phyloP scores from a whole-genome alignment of 2,888 invertebrate genomes.

The Drosophila acutilabella region DNA sequence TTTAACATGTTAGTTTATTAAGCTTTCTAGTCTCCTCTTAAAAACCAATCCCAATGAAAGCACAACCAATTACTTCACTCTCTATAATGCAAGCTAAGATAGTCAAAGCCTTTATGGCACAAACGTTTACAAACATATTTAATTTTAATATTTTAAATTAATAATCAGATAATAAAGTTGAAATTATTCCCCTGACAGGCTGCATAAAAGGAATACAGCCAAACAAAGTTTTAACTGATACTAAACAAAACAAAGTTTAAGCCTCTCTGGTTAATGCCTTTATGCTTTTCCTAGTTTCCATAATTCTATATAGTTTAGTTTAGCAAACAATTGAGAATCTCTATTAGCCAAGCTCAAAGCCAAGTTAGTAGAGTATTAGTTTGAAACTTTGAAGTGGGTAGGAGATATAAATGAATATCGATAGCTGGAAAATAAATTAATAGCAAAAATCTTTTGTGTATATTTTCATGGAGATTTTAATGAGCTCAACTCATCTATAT shows the following conservation, averaged over 20 bases:
- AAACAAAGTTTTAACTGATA: background rate
- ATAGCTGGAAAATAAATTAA: background rate
- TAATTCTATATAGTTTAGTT: background rate
- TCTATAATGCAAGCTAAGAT: background rate
- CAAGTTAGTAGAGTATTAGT: background rate
- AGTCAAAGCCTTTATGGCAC: too few relatives aligned
- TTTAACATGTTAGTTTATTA: too few relatives aligned
- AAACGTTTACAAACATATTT: background rate
- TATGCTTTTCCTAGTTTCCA: background rate
- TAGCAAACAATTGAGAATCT: background rate
- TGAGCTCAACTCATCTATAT: constrained; percentile 3
- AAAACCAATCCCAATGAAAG: too few relatives aligned
- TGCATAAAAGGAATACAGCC: background rate
- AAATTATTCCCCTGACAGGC: background rate
- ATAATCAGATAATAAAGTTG: background rate
- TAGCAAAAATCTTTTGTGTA: background rate
- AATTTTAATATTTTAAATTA: background rate
- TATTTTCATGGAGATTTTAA: background rate
- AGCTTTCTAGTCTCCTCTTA: too few relatives aligned
- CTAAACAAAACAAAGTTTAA: background rate
- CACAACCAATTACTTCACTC: background rate
- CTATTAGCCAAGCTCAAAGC: background rate
- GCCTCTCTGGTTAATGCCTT: background rate
- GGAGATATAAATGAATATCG: background rate
- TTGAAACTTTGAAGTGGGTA: too few relatives aligned